phyloP scores from a whole-genome alignment of 2,888 invertebrate genomes.

The Andrena bicolor region DNA sequence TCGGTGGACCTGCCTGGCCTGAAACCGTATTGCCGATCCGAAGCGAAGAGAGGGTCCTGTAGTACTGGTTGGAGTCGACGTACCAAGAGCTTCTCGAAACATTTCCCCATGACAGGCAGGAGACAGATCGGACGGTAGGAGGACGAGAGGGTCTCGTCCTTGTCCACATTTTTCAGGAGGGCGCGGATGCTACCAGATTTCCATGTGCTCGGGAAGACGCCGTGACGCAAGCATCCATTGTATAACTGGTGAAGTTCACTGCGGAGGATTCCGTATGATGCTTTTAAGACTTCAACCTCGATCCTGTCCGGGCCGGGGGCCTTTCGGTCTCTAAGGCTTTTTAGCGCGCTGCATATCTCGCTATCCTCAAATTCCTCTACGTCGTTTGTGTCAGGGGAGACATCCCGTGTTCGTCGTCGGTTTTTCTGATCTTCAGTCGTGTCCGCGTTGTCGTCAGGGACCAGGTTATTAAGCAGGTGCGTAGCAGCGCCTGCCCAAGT shows the following conservation, averaged over 20 bases:
- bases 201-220: neutral
- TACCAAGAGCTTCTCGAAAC: neutral
- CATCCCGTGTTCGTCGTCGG: neutral
- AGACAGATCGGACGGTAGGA: neutral
- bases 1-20: too few relatives aligned
- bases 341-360: neutral
- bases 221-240: neutral
- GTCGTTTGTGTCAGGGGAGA: neutral
- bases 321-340: neutral
- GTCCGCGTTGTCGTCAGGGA: neutral
- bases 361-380: too few relatives aligned
- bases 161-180: neutral
- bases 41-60: neutral
- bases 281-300: slow-evolving; percentile 17
- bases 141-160: neutral
- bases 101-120: neutral
- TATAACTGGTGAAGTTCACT: neutral
- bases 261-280: neutral
- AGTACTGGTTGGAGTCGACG: neutral
- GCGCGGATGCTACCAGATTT: neutral
- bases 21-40: neutral
- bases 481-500: neutral
- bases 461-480: neutral
- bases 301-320: slow-evolving; percentile 22
- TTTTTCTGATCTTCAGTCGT: neutral